Percentiles rank a stretch among this genome's conserved stretches.
Conservation (phyloP, 2,888 invertebrate genomes). For the Cyclophora punctaria region DNA sequence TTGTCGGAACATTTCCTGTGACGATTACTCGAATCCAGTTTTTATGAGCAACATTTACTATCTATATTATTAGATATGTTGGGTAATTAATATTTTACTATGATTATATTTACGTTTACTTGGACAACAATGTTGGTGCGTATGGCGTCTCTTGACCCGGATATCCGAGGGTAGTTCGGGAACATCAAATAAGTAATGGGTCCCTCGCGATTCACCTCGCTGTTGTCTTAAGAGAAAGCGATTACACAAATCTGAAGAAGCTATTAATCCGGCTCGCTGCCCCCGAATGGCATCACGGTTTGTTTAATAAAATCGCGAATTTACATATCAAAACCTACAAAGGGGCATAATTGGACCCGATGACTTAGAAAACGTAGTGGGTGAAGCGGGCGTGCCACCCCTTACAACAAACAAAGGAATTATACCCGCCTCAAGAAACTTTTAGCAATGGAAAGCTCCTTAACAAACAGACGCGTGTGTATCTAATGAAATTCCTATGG, state of each 20-base stretch:
- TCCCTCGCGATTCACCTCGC: constrained; percentile 56
- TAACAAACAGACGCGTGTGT: constrained; percentile 76
- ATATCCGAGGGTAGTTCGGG: constrained; percentile 14
- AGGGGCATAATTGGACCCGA: constrained; percentile 76
- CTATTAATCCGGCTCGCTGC: constrained; percentile 74
- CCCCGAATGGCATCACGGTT: constrained; percentile 73
- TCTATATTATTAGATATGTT: constrained; percentile 17
- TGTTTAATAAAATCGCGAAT: constrained; percentile 76
- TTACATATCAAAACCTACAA: constrained; percentile 77
- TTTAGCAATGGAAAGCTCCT: constrained; percentile 76
- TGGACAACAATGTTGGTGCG: constrained; percentile 6
- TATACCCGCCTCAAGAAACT: constrained; percentile 76
- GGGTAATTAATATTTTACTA: constrained; percentile 17
- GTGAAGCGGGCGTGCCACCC: constrained; percentile 60
- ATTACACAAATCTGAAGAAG: constrained; percentile 76
- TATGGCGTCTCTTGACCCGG: constrained; percentile 20
- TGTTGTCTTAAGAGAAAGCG: constrained; percentile 73
- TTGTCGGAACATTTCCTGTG: constrained; percentile 51
- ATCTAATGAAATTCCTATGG: constrained; percentile 76
- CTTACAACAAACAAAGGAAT: constrained; percentile 74
- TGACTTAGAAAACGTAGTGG: constrained; percentile 75
- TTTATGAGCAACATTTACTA: constrained; percentile 29
- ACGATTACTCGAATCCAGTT: constrained; percentile 41
- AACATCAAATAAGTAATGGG: constrained; percentile 46
- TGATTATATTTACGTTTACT: constrained; percentile 12